Evolutionary conservation across 2,888 invertebrate genomes (phyloP), one percentile per base, ranked within the genome.

Genomic region (Glyphotaelius pellucidus): DNA sequence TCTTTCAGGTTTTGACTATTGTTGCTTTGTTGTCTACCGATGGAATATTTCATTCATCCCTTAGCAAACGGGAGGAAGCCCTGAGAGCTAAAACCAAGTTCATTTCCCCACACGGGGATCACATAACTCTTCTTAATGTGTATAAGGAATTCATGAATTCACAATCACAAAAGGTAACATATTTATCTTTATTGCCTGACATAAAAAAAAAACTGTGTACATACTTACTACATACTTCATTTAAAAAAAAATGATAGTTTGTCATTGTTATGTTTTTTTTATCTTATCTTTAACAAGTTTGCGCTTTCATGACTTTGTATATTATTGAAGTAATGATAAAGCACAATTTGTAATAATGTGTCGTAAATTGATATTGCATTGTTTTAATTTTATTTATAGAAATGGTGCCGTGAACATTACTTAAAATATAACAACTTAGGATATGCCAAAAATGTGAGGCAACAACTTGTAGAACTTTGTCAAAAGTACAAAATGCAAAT

Each of bases 321-420:
- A 25, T 30, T 32, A 31, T 32, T 83, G 83, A 25, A 7, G 15
- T 83, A 35, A 83, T 83, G 38, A 32, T 83, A 83, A 25, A 83
- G 38, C 83, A 83, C 35, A 83, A 35, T 32, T 38, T 35, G 32
- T 83, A 35, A 83, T 83, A 32, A 83, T 31, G 31, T 32, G n/a
- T 83, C 15, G 19, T 35, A 31, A 32, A 31, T 83, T 30, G 83
- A 35, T 32, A 32, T 11, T 83, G 32, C 35, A 25, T 35, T 83
- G 5, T 14, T 38, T 83, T 83, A 25, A 35, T 83, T 35, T 35
- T 93, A 93, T 86, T 95, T 95, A n/a, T 95, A 97, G 97, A 96
- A 96, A 95, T 99, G 99, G 98, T 99, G 99, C 94, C 97, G 97
- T 94, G 98, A 99, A 94, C 98, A 99, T 95, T 99, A 97, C 94